Evolutionary conservation across 2,797 vertebrate genomes (phyloP).

Genomic region (Danio tinwini): DNA sequence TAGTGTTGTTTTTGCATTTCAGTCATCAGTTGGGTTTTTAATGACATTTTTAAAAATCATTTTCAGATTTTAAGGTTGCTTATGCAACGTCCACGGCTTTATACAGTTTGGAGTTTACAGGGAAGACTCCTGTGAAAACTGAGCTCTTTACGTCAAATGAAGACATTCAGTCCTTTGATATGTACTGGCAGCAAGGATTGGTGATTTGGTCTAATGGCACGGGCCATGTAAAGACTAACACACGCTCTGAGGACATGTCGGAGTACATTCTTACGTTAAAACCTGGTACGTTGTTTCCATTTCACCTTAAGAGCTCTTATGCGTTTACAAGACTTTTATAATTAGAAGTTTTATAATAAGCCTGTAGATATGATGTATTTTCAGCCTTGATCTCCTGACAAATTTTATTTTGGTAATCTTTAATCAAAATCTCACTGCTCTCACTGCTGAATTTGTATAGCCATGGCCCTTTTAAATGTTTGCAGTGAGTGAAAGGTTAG

Average conservation of each 20-base stretch:
- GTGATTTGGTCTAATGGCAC: conserved; percentile 84
- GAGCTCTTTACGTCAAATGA: conserved; percentile 74
- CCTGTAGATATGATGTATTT: too few relatives aligned
- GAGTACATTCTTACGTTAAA: conserved; percentile 73
- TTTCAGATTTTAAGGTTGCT: conserved; percentile 77
- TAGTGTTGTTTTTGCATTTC: background rate
- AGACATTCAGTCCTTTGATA: conserved; percentile 80
- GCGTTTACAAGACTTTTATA: too few relatives aligned
- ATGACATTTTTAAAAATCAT: background rate
- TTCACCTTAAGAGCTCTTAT: background rate
- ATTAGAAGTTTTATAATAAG: too few relatives aligned
- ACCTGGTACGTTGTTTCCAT: conserved; percentile 75
- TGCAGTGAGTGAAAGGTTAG: too few relatives aligned
- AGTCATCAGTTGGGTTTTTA: background rate
- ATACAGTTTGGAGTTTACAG: conserved; percentile 77
- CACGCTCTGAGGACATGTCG: conserved; percentile 65
- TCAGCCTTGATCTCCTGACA: too few relatives aligned
- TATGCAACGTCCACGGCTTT: conserved; percentile 73
- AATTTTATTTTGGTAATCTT: too few relatives aligned
- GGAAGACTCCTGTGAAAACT: conserved; percentile 58
- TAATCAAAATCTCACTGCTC: too few relatives aligned
- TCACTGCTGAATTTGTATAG: too few relatives aligned
- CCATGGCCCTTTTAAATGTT: too few relatives aligned
- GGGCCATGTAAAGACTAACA: conserved; percentile 77
- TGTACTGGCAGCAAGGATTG: conserved; percentile 84